Evolutionary conservation across 2,113 vertebrate species (phyloP), one percentile per base, ranked within the genome.

Genomic region (Scomber scombrus): DNA sequence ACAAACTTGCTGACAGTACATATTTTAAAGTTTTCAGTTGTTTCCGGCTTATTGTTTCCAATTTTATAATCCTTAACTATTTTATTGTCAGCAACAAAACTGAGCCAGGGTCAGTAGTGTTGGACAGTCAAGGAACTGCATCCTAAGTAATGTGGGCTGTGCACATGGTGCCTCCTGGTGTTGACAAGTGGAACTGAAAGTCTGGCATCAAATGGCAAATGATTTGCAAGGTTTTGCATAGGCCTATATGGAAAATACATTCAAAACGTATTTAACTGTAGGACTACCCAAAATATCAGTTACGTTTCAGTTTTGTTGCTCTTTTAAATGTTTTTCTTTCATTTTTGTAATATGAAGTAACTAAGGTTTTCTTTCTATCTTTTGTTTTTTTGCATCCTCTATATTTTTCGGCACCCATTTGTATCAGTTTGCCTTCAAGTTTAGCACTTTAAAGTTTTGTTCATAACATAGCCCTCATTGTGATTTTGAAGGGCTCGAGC

Each of bases 371-470:
- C 31, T 29, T 47, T n/a, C 5, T 10, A 9, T 7, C 7, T 10
- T 40, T 40, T 40, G 5, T 34, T 34, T 64, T 47, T 63, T 71
- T 84, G 43, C 23, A 45, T 82, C 57, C 29, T 62, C 65, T 11
- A 58, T 79, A 72, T 78, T 40, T 73, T 75, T 80, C 23, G 66
- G 66, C 54, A 52, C 62, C 75, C 52, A n/a, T 76, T 82, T 57
- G 88, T 75, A 82, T 90, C 75, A 75, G 75, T 85, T 88, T 91
- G 86, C 76, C 90, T 92, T 87, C 64, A 70, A 58, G 71, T 85
- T 74, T 81, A 87, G 89, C 91, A 93, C 91, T 92, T 93, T 92
- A 89, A 56, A 79, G 64, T 77, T 87, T 66, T 67, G 46, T 84
- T 80, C 83, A 75, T 70, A 58, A 80, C 72, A 26, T 62, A 78